Evolutionary conservation across 2,888 invertebrate species (phyloP).

Genomic region (Stenurella melanura): DNA sequence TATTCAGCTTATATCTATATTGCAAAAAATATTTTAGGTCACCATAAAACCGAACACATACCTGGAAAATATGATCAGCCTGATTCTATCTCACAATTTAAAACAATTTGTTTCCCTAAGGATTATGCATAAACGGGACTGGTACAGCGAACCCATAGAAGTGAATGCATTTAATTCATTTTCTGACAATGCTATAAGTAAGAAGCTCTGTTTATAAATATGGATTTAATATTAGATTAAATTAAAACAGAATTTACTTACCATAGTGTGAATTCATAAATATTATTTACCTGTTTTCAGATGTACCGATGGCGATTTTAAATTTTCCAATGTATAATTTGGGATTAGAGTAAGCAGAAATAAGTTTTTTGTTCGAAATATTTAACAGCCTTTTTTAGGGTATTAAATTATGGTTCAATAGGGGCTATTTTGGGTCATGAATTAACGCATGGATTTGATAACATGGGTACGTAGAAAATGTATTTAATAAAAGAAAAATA

Average conservation of each 20-base stretch:
- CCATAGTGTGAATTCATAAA: background rate
- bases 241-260: too few relatives aligned
- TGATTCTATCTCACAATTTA: conserved; percentile 77
- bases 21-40: conserved; percentile 69
- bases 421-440: conserved; percentile 88
- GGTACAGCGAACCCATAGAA: conserved; percentile 86
- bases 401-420: conserved; percentile 88
- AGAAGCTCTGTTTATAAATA: conserved; percentile 62
- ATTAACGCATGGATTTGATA: conserved; percentile 78
- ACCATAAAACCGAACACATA: conserved; percentile 77
- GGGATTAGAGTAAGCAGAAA: conserved; percentile 84
- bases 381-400: conserved; percentile 74
- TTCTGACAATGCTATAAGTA: conserved; percentile 88
- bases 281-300: conserved; percentile 73
- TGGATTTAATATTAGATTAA: background rate
- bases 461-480: conserved; percentile 69
- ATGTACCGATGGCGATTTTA: conserved; percentile 88
- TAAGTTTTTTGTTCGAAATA: background rate
- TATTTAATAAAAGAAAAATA: background rate
- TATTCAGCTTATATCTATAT: too few relatives aligned
- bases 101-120: conserved; percentile 77
- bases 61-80: conserved; percentile 82
- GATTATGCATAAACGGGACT: conserved; percentile 77
- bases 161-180: conserved; percentile 90
- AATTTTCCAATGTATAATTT: conserved; percentile 90